Evolutionary conservation across 2,113 vertebrate genomes (phyloP), one percentile per base, ranked within the genome.

Genomic region (Climacteris rufus): DNA sequence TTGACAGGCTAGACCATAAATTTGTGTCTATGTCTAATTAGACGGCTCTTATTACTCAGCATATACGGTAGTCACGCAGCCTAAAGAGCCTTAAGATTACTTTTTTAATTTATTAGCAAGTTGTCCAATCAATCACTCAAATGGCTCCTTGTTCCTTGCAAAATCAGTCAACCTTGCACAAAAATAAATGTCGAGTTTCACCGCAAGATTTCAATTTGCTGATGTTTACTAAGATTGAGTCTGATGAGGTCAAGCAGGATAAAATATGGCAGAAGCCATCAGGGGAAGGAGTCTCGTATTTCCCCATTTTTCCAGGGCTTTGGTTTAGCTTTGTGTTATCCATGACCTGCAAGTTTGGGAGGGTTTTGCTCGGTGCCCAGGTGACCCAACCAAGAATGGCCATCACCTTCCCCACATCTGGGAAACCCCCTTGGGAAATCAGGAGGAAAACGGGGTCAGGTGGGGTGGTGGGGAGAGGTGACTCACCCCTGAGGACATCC

Each of bases 1-100:
- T 95, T 93, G 93, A 96, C 94, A 95, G 90, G 85, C 87, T 87
- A 96, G 89, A 93, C 91, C 82, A 80, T 95, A 91, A 94, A 95
- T 95, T 89, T 86, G 76, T 88, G 83, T 87, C 84, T 91, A 50
- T 11, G 49, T 47, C 96, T 93, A 91, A 97, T 93, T 90, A 94
- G 93, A 86, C 35, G 27, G 84, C 54, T 97, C 83, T 93, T 94
- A 92, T 57, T 93, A 71, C 94, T 85, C 90, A 83, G 53, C 69
- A 61, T 33, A 59, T 7, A 68, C 9, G 30, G 85, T 11, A 88
- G 66, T 13, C 66, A 59, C 9, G 44, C 30, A 35, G 72, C 56
- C 63, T 95, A 64, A 91, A 92, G 82, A 83, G 77, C 74, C 44
- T 79, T 47, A 64, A 78, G 82, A 93, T 94, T 28, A 81, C 60